Base-by-base conservation (phyloP, 2,888 invertebrate species). In the Caradrina clavipalpis region DNA sequence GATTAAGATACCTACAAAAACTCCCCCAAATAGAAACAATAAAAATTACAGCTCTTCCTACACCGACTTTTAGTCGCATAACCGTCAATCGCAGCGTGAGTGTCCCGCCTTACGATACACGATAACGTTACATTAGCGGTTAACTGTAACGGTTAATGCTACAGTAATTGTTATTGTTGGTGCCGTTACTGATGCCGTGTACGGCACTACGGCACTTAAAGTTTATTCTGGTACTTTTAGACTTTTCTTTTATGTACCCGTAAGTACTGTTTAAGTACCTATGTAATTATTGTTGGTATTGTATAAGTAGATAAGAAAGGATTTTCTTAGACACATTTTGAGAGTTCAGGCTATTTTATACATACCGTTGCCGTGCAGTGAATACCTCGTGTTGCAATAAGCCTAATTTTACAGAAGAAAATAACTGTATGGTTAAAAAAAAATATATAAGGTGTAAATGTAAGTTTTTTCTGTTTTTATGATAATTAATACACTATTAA, bases 101-200 rank as follows among this genome's bases (percentile, higher is more conserved):
- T 79, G 82, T 78, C 77, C 69, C 76, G 67, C 70, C 61, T 74
- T 74, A 78, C 77, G 77, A 80, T 76, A 78, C 78, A 71, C 79
- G 88, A 92, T 93, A 90, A 90, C 88, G 90, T 85, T 90, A 89
- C 92, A 93, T 94, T 93, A 93, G 92, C 89, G 89, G 89, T 81
- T 81, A 86, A 88, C 91, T 87, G 88, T 93, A 91, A 92, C 90
- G 85, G 89, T 91, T 89, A 92, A 90, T 91, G 91, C 92, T 91
- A 93, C 87, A 89, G 90, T 94, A 94, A 95, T 91, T 93, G 94
- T 93, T 94, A 94, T 92, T 90, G 88, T 87, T 69, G 60, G 79
- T 80, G 84, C 74, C 80, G 84, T 78, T 70, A 82, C 78, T 70
- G 73, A 79, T 82, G 83, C 79, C 85, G 73, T 82, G 57, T 50